A percentile compares a stretch with the other conserved stretches of the same genome.
Conservation (phyloP, 2,113 vertebrate genomes). For the Vidua chalybeata region DNA sequence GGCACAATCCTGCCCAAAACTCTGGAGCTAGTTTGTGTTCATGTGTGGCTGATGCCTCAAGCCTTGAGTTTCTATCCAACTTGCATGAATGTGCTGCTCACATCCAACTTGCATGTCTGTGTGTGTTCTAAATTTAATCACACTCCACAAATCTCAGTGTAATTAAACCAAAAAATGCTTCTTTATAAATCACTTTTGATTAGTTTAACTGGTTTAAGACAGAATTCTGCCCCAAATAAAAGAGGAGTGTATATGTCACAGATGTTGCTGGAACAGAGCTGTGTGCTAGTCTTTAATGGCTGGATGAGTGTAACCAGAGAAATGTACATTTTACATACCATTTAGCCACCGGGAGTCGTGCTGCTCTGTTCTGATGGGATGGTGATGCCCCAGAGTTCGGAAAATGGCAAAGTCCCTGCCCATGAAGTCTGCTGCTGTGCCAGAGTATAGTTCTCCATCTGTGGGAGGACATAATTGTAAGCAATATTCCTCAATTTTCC, state of each 20-base stretch:
- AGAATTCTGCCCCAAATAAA: conserved; percentile 11
- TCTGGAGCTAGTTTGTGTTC: background rate
- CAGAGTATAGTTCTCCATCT: conserved; percentile 96
- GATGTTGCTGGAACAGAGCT: background rate
- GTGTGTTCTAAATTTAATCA: conserved; percentile 39
- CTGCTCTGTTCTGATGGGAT: conserved; percentile 97
- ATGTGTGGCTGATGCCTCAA: background rate
- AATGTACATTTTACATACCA: conserved; percentile 78
- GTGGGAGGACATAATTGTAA: conserved; percentile 38
- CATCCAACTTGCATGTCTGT: background rate
- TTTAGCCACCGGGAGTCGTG: conserved; percentile 98
- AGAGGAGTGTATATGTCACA: background rate
- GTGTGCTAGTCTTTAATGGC: background rate
- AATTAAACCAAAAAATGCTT: conserved; percentile 35
- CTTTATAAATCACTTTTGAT: conserved; percentile 30
- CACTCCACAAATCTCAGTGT: conserved; percentile 15
- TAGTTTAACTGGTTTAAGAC: conserved; percentile 5
- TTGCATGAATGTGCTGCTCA: background rate
- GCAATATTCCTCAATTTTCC: conserved; percentile 26
- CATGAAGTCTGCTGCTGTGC: conserved; percentile 98
- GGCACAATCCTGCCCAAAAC: background rate
- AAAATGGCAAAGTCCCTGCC: conserved; percentile 98
- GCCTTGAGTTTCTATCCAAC: background rate
- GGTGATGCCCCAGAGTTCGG: conserved; percentile 93
- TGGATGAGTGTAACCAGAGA: background rate